Percentiles rank a stretch among this genome's conserved stretches.
phyloP scores from a whole-genome alignment of 2,113 vertebrate species.

The Chinchilla lanigera region DNA sequence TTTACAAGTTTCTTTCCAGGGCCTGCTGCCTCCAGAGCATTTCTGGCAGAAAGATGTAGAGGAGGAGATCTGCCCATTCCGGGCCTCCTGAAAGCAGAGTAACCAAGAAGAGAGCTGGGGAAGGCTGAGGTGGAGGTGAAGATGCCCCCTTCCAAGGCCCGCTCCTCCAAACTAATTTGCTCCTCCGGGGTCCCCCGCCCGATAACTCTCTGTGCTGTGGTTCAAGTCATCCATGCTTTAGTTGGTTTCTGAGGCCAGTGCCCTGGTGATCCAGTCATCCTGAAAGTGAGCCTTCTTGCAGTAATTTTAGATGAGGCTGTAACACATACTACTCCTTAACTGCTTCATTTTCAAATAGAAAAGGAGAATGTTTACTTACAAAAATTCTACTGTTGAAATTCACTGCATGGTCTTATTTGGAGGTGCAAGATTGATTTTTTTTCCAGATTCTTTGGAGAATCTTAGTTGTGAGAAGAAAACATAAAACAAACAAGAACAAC shows the following conservation, averaged over 20 bases:
- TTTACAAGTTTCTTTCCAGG: neutral
- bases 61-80: neutral
- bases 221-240: neutral
- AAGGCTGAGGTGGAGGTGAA: neutral
- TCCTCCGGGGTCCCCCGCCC: neutral
- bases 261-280: neutral
- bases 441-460: neutral
- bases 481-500: neutral
- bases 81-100: neutral
- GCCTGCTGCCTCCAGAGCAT: neutral
- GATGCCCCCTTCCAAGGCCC: neutral
- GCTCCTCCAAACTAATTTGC: rapidly evolving
- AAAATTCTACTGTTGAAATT: neutral
- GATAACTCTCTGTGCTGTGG: neutral
- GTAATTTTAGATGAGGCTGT: neutral
- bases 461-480: neutral
- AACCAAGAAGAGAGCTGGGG: neutral
- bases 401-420: neutral
- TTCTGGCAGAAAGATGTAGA: neutral
- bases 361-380: neutral
- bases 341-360: neutral
- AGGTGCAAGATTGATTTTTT: neutral
- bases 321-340: neutral
- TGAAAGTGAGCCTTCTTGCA: neutral
- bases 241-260: neutral